Conservation (phyloP, 64 coral and sea anemone species). For the Stylophora pistillata region DNA sequence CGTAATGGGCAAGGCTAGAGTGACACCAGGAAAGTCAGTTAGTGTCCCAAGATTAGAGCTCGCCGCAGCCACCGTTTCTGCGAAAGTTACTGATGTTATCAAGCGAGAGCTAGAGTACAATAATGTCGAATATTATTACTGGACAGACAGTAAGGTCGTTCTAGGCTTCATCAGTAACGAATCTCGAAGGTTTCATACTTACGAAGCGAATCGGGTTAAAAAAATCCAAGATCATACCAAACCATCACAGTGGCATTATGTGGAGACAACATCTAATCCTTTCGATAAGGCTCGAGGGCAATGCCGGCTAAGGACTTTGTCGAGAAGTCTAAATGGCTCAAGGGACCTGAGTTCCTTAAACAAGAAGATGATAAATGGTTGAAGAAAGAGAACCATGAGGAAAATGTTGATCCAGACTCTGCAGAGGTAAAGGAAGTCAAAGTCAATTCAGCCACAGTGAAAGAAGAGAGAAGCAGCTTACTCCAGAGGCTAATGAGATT, state of each 20-base stretch:
- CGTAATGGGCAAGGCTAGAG: no score
- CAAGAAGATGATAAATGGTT: neutral
- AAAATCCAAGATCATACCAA: conserved; percentile 22
- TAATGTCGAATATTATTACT: conserved; percentile 42
- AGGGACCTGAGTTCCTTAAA: conserved; percentile 32
- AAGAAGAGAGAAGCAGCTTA: conserved; percentile 20
- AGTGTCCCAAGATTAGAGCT: no score
- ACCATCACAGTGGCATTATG: conserved; percentile 22
- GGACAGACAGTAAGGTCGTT: conserved; percentile 45
- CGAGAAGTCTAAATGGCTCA: conserved; percentile 20
- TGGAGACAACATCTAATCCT: conserved; percentile 17
- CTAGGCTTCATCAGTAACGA: conserved; percentile 43
- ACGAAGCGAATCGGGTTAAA: conserved; percentile 14
- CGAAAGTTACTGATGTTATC: conserved; percentile 23
- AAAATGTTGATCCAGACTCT: conserved; percentile 32
- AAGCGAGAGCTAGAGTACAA: conserved; percentile 46
- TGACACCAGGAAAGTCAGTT: no score
- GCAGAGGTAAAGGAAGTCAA: conserved; percentile 32
- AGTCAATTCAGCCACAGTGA: neutral
- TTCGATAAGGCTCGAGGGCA: conserved; percentile 21
- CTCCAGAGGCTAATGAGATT: conserved; percentile 45
- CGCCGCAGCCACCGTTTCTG: conserved; percentile 32
- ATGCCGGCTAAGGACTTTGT: neutral
- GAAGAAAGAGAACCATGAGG: conserved; percentile 33
- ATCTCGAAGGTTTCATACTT: conserved; percentile 29